A percentile compares a stretch with the other conserved stretches of the same genome.
Conservation (phyloP, 2,888 invertebrate species). For the Nomada flava region DNA sequence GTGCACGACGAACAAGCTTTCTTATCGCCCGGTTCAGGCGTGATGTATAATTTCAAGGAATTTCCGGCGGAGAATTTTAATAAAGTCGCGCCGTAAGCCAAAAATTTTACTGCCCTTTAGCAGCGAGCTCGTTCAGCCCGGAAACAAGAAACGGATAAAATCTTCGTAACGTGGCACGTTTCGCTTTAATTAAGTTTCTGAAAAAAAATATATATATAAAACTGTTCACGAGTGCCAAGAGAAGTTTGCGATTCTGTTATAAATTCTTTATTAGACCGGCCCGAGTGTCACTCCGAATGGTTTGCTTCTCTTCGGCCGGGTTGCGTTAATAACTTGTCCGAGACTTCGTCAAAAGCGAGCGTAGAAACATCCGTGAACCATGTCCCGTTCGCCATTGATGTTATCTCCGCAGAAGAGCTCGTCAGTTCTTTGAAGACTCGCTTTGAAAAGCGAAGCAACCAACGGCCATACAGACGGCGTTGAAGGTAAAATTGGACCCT, state of each 20-base stretch:
- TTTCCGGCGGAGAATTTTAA: constrained; percentile 51
- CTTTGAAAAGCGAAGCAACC: constrained; percentile 56
- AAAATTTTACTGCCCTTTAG: constrained; percentile 46
- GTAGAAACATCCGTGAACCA: constrained; percentile 23
- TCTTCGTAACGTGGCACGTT: constrained; percentile 33
- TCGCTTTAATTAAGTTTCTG: constrained; percentile 39
- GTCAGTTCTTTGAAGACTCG: constrained; percentile 54
- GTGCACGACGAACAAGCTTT: constrained; percentile 10
- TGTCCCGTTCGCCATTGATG: constrained; percentile 61
- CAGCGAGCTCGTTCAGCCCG: constrained; percentile 28
- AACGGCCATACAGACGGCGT: constrained; percentile 52
- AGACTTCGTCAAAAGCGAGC: constrained; percentile 21
- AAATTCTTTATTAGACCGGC: constrained; percentile 9
- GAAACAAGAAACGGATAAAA: constrained; percentile 50
- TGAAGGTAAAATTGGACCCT: constrained; percentile 66
- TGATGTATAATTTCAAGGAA: constrained; percentile 41
- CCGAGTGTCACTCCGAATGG: neutral
- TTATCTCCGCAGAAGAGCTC: constrained; percentile 56
- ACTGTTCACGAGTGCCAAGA: too few species aligned
- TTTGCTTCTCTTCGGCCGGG: constrained; percentile 6
- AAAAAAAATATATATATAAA: neutral
- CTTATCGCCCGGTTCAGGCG: constrained; percentile 27
- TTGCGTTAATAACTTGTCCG: constrained; percentile 44
- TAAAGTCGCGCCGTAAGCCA: constrained; percentile 48
- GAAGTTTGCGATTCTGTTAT: constrained; percentile 4